Percentiles rank a stretch among this genome's conserved stretches.
Conservation (phyloP, 1,140 invertebrate species). For the Nephila pilipes region DNA sequence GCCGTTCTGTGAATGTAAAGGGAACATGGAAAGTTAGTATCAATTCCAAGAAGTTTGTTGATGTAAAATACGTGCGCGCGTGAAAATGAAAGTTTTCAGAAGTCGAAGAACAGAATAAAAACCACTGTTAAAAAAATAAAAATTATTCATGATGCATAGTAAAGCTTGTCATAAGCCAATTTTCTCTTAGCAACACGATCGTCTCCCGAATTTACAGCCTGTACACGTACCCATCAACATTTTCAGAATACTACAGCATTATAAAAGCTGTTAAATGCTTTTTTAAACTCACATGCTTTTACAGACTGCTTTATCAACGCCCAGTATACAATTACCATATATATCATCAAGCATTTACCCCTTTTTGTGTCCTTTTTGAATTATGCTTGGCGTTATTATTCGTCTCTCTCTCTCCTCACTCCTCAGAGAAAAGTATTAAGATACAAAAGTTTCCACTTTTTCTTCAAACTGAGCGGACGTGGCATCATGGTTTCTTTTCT, state of each 20-base stretch:
- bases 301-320: constrained; percentile 69
- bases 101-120: not conserved
- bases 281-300: constrained; percentile 59
- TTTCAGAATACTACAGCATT: not conserved
- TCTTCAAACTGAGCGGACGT: constrained; percentile 74
- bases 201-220: constrained; percentile 38
- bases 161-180: not conserved
- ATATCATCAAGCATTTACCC: constrained; percentile 75
- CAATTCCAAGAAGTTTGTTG: not conserved
- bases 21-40: not conserved
- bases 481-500: constrained; percentile 73
- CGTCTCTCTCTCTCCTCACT: not conserved
- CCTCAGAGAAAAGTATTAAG: constrained; percentile 53
- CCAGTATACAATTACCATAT: constrained; percentile 73
- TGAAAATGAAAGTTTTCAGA: not conserved
- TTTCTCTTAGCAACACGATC: not conserved
- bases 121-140: not conserved
- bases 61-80: not conserved
- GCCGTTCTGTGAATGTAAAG: no score
- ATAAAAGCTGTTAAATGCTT: constrained; percentile 46
- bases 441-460: constrained; percentile 77
- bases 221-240: constrained; percentile 53
- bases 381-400: constrained; percentile 63
- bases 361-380: constrained; percentile 64
- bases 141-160: not conserved